Conservation (phyloP, 2,113 vertebrate genomes). For the Rhea pennata region DNA sequence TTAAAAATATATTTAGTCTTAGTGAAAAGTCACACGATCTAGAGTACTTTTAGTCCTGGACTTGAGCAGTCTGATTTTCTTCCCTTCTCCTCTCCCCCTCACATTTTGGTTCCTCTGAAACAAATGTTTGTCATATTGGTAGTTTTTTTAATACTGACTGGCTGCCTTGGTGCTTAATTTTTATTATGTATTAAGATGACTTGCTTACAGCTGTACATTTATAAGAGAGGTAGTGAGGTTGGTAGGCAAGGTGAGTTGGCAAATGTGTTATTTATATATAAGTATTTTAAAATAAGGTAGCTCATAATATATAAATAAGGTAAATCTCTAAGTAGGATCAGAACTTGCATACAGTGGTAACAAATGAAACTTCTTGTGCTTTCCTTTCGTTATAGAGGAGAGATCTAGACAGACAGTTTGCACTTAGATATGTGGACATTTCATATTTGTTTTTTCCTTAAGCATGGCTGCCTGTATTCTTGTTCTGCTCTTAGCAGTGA, state of each 20-base stretch:
- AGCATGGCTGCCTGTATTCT: background rate
- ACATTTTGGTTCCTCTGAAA: background rate
- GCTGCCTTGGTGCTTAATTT: background rate
- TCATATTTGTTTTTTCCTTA: background rate
- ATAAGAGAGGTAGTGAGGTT: background rate
- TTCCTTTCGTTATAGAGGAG: background rate
- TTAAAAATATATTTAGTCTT: background rate
- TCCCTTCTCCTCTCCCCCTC: fast-evolving
- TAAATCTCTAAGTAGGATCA: background rate
- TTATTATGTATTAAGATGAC: background rate
- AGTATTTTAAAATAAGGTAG: background rate
- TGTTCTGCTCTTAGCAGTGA: background rate
- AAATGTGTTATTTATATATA: background rate
- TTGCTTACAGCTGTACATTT: background rate
- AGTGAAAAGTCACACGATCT: background rate
- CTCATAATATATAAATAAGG: background rate
- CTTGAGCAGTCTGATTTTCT: background rate
- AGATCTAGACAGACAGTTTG: background rate
- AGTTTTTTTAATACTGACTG: background rate
- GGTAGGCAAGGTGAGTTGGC: background rate
- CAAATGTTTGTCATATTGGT: background rate
- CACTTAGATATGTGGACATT: background rate
- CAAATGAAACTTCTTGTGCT: background rate
- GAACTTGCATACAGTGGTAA: background rate
- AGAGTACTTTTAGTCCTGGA: background rate